Evolutionary conservation across 2,113 vertebrate genomes (phyloP), one percentile per base, ranked within the genome.

Genomic region (Grammomys surdaster): DNA sequence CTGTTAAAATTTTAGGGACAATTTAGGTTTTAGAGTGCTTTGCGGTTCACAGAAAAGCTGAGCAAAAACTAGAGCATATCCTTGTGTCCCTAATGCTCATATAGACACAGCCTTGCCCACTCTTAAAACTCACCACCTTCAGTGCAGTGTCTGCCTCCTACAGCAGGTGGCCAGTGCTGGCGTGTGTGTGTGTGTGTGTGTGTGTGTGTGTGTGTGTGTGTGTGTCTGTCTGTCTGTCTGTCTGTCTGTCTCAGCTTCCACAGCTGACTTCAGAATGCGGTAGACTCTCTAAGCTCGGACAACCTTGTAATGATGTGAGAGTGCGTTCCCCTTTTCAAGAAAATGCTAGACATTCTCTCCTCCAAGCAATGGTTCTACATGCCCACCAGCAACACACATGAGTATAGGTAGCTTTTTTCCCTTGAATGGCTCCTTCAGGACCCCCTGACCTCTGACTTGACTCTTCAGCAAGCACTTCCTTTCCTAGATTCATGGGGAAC

Each of bases 81-180:
- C 13, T 5, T 5, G 16, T 63, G 46, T 26, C 16, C 36, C 56
- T 13, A 0, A 5, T 16, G 9, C 19, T 17, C 24, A 36, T 17
- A 16, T 5, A 7, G 20, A 3, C 72, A 73, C 56, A 73, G 67
- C n/a, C 12, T 7, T 43, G 40, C 36, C 19, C 43, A 13, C 46
- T 3, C 19, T n/a, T 76, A 48, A 40, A 63, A 73, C 51, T 58
- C 80, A 75, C 13, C 48, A 54, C 24, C 36, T 60, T 56, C 73
- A 19, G 16, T 67, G 24, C 4, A 9, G n/a, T n/a, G 40, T 46
- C 51, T 33, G 36, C 7, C 11, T 51, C 5, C 56, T 88, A 33
- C 19, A 2, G 3, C 7, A 1, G 56, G 73, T 13, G 33, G 48
- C 33, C 31, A 7, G 46, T 16, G 6, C 1, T 17, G 3, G 5